phyloP scores from a whole-genome alignment of 1,140 invertebrate species.

The Sinella curviseta region DNA sequence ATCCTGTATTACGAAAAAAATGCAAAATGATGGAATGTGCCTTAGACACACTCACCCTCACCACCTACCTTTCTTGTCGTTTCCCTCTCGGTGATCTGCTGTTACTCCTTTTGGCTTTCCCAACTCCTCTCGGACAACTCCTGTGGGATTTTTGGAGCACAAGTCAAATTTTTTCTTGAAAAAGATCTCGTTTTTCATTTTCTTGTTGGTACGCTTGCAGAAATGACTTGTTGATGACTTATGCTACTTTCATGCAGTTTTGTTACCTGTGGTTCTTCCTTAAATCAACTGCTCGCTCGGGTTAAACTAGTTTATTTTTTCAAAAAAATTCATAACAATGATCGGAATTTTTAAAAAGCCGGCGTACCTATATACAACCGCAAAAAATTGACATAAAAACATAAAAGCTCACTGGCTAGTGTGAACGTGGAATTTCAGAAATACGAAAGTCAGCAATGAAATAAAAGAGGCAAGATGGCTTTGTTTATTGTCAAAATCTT shows the following conservation, averaged over 20 bases:
- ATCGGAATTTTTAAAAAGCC: too few relatives aligned
- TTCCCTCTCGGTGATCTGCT: constrained; percentile 18
- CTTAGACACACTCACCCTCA: neutral
- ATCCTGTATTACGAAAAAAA: too few relatives aligned
- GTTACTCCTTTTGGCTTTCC: neutral
- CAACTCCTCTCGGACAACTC: neutral
- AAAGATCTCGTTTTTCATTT: too few relatives aligned
- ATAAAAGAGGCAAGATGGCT: neutral
- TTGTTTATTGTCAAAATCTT: neutral
- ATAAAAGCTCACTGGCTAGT: neutral
- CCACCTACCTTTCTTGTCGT: neutral
- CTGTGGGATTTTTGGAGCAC: neutral
- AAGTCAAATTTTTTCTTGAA: neutral
- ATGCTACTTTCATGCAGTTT: too few relatives aligned
- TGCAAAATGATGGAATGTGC: constrained; percentile 1
- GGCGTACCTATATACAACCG: too few relatives aligned
- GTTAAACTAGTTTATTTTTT: neutral
- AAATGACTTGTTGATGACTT: neutral
- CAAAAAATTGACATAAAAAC: neutral
- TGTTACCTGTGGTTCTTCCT: too few relatives aligned
- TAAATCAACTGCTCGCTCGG: constrained; percentile 5
- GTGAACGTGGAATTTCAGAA: neutral
- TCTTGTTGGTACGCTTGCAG: neutral
- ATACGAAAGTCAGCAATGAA: neutral
- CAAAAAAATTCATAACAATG: too few relatives aligned